phyloP scores from a whole-genome alignment of 2,113 vertebrate species.

The Perognathus longimembris region DNA sequence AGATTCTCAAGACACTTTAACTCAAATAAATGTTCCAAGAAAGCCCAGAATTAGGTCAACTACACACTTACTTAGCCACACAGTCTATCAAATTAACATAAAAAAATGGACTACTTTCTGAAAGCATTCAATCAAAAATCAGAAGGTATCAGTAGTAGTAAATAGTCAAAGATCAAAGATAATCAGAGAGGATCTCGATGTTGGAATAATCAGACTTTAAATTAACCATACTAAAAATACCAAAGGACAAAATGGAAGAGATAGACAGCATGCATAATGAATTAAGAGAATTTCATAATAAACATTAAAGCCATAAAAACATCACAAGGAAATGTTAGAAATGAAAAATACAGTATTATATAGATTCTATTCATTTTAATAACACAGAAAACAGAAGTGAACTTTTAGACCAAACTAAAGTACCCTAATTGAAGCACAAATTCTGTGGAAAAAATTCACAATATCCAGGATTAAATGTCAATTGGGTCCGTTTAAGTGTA shows the following conservation, averaged over 20 bases:
- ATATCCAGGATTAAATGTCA: slow-evolving; percentile 43
- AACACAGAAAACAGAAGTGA: not conserved
- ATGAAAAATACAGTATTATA: too few species aligned
- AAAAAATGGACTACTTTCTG: not conserved
- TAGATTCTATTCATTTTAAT: too few species aligned
- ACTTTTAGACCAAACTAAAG: slow-evolving; percentile 38
- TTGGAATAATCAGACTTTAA: not conserved
- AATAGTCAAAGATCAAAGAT: slow-evolving; percentile 1
- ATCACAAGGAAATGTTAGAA: too few species aligned
- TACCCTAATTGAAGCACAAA: slow-evolving; percentile 26
- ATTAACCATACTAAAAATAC: too few species aligned
- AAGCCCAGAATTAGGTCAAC: not conserved
- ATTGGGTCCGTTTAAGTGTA: not conserved
- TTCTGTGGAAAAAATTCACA: not conserved
- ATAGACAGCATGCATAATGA: too few species aligned
- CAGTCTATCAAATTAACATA: not conserved
- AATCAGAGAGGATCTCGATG: not conserved
- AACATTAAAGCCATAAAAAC: too few species aligned
- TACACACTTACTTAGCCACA: not conserved
- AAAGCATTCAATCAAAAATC: slow-evolving; percentile 41
- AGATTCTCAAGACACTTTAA: slow-evolving; percentile 10
- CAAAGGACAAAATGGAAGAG: too few species aligned
- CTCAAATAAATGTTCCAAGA: too few species aligned
- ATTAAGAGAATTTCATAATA: too few species aligned
- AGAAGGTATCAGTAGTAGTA: not conserved